These are phyloP conservation scores for Hyalella azteca DNA, from an alignment of 2,888 invertebrate genomes.

Conservation along the genomic window DNA sequence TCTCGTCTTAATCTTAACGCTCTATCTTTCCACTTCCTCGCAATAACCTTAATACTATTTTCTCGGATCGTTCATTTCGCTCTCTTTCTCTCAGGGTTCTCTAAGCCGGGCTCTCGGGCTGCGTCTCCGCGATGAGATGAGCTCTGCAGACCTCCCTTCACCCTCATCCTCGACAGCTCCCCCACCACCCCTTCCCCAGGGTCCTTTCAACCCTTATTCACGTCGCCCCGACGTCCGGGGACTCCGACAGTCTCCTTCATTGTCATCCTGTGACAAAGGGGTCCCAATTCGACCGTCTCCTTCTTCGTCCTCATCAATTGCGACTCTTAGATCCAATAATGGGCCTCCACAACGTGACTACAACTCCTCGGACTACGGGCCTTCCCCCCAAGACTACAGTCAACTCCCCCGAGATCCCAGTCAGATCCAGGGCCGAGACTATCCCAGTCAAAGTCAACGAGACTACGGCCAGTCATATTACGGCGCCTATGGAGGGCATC, in stretches of 20 bases:
- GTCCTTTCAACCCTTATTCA: background rate
- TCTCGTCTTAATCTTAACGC: too few species aligned
- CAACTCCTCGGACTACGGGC: background rate
- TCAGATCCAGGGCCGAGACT: background rate
- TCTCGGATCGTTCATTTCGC: background rate
- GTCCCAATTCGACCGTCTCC: background rate
- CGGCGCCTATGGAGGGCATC: conserved; percentile 21
- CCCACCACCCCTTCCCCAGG: background rate
- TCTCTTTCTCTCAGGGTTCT: conserved; percentile 69
- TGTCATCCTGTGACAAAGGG: conserved; percentile 3
- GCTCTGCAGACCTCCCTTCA: conserved; percentile 29
- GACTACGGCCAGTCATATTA: background rate
- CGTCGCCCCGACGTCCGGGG: background rate
- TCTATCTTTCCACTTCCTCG: too few species aligned
- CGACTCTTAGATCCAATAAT: background rate
- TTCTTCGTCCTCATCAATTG: conserved; percentile 11
- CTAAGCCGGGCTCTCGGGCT: conserved; percentile 75
- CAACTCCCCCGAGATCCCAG: background rate
- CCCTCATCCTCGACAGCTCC: background rate
- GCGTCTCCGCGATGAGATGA: conserved; percentile 61
- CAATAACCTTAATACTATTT: too few species aligned
- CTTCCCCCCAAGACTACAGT: background rate
- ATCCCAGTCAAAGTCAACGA: background rate
- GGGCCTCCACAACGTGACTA: background rate
- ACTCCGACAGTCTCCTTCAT: background rate